Conservation (phyloP, 2,113 vertebrate species). For the Beaufortia kweichowensis region DNA sequence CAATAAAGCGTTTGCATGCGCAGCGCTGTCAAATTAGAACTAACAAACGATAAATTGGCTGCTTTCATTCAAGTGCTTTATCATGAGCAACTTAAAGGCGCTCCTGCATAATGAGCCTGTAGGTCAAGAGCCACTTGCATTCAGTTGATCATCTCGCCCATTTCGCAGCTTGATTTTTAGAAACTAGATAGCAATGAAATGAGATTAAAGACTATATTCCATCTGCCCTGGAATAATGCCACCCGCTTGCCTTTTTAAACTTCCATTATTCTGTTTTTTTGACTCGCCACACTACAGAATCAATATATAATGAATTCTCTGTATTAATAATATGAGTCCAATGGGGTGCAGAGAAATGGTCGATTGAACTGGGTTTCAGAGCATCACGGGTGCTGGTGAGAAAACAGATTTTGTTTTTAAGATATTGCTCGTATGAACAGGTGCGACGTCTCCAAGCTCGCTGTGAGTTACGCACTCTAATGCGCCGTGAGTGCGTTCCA, state of each 20-base stretch:
- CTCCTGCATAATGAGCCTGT: conserved; percentile 2
- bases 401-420: conserved; percentile 9
- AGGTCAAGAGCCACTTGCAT: conserved; percentile 12
- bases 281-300: conserved; percentile 11
- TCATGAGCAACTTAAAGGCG: background rate
- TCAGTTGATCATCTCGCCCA: background rate
- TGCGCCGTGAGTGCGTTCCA: background rate
- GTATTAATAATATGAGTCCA: conserved; percentile 4
- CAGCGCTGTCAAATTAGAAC: background rate
- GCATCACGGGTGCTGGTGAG: background rate
- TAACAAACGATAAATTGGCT: conserved; percentile 13
- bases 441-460: conserved; percentile 1
- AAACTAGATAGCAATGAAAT: background rate
- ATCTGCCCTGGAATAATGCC: conserved; percentile 4
- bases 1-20: background rate
- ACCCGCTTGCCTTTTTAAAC: background rate
- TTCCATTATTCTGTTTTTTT: background rate
- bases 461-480: conserved; percentile 15
- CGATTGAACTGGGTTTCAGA: conserved; percentile 1
- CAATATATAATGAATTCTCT: background rate
- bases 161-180: conserved; percentile 17
- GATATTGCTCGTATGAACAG: conserved; percentile 19
- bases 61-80: conserved; percentile 16
- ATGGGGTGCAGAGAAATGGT: conserved; percentile 4
- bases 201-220: background rate